phyloP scores from a whole-genome alignment of 2,888 invertebrate genomes.

The Eupsilia transversa region DNA sequence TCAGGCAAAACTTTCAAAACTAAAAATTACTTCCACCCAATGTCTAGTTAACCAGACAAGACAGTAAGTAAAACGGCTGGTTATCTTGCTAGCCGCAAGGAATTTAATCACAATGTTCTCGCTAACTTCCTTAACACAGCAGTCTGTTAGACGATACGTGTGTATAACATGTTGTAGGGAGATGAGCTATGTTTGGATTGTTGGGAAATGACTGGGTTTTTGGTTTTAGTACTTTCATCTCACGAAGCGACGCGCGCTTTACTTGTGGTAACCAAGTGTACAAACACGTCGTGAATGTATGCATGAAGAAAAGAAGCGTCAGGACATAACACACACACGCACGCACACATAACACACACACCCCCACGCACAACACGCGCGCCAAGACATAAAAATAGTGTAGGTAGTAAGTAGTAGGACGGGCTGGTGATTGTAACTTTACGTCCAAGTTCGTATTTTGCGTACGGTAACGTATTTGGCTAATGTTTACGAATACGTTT shows the following conservation, averaged over 20 bases:
- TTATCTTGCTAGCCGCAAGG: slow-evolving; percentile 46
- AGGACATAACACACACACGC: too few relatives aligned
- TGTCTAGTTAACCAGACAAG: slow-evolving; percentile 21
- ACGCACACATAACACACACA: too few relatives aligned
- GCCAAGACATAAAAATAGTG: too few relatives aligned
- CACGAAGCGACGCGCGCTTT: too few relatives aligned
- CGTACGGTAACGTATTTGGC: background rate
- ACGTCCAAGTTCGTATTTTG: background rate
- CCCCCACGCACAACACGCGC: too few relatives aligned
- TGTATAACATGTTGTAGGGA: background rate
- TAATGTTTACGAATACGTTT: background rate
- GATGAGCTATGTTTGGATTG: background rate
- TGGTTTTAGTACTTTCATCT: background rate
- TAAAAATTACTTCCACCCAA: slow-evolving; percentile 1
- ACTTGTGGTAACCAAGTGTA: too few relatives aligned
- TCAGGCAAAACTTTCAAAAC: slow-evolving; percentile 10
- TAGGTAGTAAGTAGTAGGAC: background rate
- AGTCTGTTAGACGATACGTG: slow-evolving; percentile 18
- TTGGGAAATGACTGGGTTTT: background rate
- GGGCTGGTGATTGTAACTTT: background rate
- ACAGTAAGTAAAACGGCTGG: slow-evolving; percentile 29
- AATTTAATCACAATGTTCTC: slow-evolving; percentile 59
- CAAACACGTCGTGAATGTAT: too few relatives aligned
- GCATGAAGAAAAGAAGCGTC: too few relatives aligned
- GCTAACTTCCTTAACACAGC: slow-evolving; percentile 46